Base-by-base conservation (phyloP, 2,888 invertebrate genomes). In the Agrotis clavis region DNA sequence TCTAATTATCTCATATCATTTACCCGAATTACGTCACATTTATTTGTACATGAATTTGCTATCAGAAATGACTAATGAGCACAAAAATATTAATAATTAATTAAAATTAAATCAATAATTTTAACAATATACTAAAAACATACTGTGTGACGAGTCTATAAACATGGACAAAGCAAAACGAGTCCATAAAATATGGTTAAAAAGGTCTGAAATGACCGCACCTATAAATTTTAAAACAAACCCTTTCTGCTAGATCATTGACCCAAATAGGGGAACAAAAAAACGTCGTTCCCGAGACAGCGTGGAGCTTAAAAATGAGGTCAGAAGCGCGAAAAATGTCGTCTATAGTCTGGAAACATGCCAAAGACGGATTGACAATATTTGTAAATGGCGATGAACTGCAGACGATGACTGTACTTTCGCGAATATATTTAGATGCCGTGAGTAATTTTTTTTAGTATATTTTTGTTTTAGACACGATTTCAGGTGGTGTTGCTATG, bases 251-350 rank as follows among this genome's bases (percentile, higher is more conserved):
- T 66, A 87, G 81, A 87, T 79, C 82, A 81, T 85, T 86, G 87
- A 85, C 85, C 88, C 60, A 88, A 82, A 87, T 85, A 85, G 63
- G 77, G 48, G 67, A 78, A 73, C 13, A 71, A 56, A 67, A 84
- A 86, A 85, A 80, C 70, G 62, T 69, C 45, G 68, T 61, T 54
- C 67, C 11, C 85, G 90, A 94, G 94, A 94, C 94, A 81, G 93
- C 92, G 91, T 92, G 94, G 92, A 79, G 88, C 79, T 85, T 72
- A 86, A 88, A 89, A 92, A 91, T 87, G 81, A 85, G 94, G 95
- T 92, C 94, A 93, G 81, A 83, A 87, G 74, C 90, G 94, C 91
- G 89, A 94, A 94, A 92, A 92, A 92, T 94, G 94, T 92, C 92
- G 86, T 86, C 88, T 79, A 83, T 77, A 70, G 71, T 75, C 67